Base-by-base conservation (phyloP, 2,888 invertebrate genomes). In the Agonopterix subpropinquella region DNA sequence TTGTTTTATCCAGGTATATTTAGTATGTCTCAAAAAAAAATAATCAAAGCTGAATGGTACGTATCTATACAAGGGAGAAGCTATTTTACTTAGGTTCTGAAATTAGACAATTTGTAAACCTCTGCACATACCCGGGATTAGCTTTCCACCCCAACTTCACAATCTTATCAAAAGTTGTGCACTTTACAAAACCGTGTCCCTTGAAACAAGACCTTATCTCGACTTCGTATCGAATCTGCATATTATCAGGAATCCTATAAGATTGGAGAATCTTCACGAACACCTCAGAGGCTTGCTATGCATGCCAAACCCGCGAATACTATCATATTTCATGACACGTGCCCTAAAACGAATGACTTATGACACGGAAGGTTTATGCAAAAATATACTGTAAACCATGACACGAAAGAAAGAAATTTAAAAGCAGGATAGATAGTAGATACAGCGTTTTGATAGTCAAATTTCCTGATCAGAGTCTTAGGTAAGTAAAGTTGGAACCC, bases 161-260 rank as follows among this genome's bases (percentile, higher is more conserved):
- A 39, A 39, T n/a, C n/a, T 73, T 75, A 77, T 78, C 76, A 75
- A 80, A 80, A 81, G 73, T 80, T 83, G 57, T 70, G 72, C 70
- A 80, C 74, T 70, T 71, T 60, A 59, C 52, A 58, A 62, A 39
- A 39, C 39, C n/a, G 39, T 9, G 39, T 70, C 63, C 62, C 64
- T 53, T 59, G 61, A 64, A 66, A 61, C 49, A 62, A 58, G 61
- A 61, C 56, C 66, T 76, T 73, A 78, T 80, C 76, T 73, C 58
- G 54, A 39, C 57, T 61, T 64, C 65, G 68, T 71, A 73, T 75
- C 72, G 73, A 68, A 70, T 72, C 71, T 70, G 69, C 69, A 73
- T 74, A 73, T 76, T 76, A 78, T 80, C 73, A 68, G 68, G 76
- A 77, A 81, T 79, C 76, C 77, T 61, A 61, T 61, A 57, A 77